Conservation (phyloP, 2,888 invertebrate species). For the Leptinotarsa rubiginosa region DNA sequence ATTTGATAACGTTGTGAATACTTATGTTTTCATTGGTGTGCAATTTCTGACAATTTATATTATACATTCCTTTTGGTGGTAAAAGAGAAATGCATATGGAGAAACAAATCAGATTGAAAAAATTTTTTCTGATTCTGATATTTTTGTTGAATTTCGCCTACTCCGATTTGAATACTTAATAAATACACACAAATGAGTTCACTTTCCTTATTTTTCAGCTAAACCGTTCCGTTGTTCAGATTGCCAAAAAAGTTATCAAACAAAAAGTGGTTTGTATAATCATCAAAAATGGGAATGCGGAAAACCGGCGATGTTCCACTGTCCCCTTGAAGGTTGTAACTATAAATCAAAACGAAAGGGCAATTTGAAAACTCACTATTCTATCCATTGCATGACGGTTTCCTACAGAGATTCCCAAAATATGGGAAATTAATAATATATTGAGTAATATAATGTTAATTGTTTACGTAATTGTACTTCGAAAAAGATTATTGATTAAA, state of each 20-base stretch:
- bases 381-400: constrained; percentile 15
- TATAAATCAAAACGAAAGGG: constrained; percentile 34
- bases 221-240: constrained; percentile 41
- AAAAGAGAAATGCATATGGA: too few relatives aligned
- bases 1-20: too few relatives aligned
- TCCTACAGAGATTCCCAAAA: neutral
- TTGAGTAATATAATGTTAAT: too few relatives aligned
- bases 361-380: constrained; percentile 35
- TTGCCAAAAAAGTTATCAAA: constrained; percentile 51
- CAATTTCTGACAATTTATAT: too few relatives aligned
- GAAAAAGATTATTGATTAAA: neutral
- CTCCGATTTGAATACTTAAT: neutral
- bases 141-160: too few relatives aligned
- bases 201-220: constrained; percentile 10
- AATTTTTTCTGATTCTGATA: too few relatives aligned
- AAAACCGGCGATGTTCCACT: constrained; percentile 51
- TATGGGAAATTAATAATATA: neutral
- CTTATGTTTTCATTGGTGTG: too few relatives aligned
- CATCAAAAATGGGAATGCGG: constrained; percentile 55
- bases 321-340: constrained; percentile 31
- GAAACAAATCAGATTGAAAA: too few relatives aligned
- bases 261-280: constrained; percentile 52
- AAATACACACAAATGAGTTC: neutral
- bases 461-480: neutral
- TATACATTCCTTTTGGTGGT: too few relatives aligned